Conservation (phyloP, 1,140 invertebrate genomes). For the Leptopilina clavipes region DNA sequence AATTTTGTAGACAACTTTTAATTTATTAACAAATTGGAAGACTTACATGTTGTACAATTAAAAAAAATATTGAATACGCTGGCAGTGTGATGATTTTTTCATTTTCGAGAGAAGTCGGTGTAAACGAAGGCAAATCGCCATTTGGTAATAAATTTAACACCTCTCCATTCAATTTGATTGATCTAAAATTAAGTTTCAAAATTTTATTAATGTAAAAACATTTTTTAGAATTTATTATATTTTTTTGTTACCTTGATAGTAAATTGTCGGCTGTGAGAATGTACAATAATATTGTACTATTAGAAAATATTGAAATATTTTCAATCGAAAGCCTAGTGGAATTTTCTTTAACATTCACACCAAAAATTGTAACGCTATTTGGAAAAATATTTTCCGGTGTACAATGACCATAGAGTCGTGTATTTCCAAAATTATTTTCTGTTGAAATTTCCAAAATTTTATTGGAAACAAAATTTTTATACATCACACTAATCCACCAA, state of each 20-base stretch:
- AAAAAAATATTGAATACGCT: conserved; percentile 17
- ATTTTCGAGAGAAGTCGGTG: neutral
- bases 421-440: conserved; percentile 63
- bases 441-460: conserved; percentile 76
- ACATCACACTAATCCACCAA: conserved; percentile 84
- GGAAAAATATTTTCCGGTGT: conserved; percentile 69
- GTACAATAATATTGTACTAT: conserved; percentile 57
- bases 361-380: conserved; percentile 74
- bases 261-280: conserved; percentile 66
- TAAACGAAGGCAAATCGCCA: conserved; percentile 60
- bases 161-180: conserved; percentile 77
- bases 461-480: conserved; percentile 81
- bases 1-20: conserved; percentile 18
- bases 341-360: conserved; percentile 77
- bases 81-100: neutral
- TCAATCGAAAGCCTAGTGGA: neutral
- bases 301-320: conserved; percentile 32
- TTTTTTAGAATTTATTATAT: conserved; percentile 23
- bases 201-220: neutral
- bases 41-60: conserved; percentile 5
- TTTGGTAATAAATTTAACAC: conserved; percentile 72
- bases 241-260: conserved; percentile 62
- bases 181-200: conserved; percentile 63
- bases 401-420: conserved; percentile 81
- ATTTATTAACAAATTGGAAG: conserved; percentile 6